Evolutionary conservation across 2,113 vertebrate species (phyloP), one percentile per base, ranked within the genome.

Genomic region (Ahaetulla prasina): DNA sequence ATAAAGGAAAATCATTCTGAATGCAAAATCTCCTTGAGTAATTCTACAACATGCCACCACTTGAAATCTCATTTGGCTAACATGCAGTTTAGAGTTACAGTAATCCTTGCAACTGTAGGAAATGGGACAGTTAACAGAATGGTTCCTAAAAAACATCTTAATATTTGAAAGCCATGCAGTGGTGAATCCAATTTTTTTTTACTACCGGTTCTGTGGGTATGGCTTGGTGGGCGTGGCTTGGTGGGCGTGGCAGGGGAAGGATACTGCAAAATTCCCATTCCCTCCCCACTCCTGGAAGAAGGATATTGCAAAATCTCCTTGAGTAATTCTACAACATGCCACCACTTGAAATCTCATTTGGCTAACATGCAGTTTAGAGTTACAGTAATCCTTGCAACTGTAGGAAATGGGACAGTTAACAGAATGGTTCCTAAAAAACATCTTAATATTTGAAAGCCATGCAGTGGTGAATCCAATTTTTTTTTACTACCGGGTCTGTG

Each of bases 381-480:
- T 87, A 87, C 85, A 54, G 90, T 35, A 94, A 93, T 11, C 3
- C 18, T 91, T 95, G 94, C 91, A 95, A 95, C 91, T 27, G 90
- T 91, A 90, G 88, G 94, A 47, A 91, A 50, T 87, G 92, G 94
- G 95, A 94, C 92, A 93, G 93, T 89, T n/a, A 53, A 91, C 94
- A 93, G 86, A 95, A 95, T 20, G 92, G 90, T 93, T 95, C 92
- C 93, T 95, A 68, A 94, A 95, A 96, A 87, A 95, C 93, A 93
- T 89, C 92, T 96, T 93, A 52, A 93, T 94, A 92, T 95, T 95
- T 94, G 94, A 93, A 95, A 95, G 94, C 85, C 84, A 20, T 2
- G 22, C n/a, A n/a, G n/a, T n/a, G n/a, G n/a, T n/a, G n/a, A n/a
- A n/a, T n/a, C n/a, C n/a, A n/a, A n/a, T n/a, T n/a, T n/a, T n/a